Percentiles rank a stretch among this genome's conserved stretches.
These are phyloP conservation scores for Aphodius sticticus DNA, from an alignment of 2,888 invertebrate genomes.

Conservation along the genomic window DNA sequence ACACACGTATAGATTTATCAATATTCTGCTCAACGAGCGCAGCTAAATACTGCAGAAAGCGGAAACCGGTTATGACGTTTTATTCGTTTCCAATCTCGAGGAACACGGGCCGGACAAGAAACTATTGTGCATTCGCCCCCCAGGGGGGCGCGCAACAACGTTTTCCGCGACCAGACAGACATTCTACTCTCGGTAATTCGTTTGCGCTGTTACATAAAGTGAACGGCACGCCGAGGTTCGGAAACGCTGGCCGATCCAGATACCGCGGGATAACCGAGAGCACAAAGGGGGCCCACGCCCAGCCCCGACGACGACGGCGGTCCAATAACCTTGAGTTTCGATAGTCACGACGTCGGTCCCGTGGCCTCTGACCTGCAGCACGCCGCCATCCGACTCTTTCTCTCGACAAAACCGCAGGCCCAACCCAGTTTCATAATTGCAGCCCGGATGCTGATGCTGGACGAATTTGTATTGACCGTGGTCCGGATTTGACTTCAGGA, in stretches of 20 bases:
- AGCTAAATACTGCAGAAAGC: background rate
- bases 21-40: background rate
- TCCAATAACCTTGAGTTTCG: conserved; percentile 37
- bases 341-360: conserved; percentile 30
- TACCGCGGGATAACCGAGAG: conserved; percentile 14
- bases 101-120: background rate
- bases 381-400: conserved; percentile 13
- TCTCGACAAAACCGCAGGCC: conserved; percentile 8
- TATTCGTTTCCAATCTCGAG: background rate
- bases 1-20: background rate
- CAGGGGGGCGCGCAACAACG: background rate
- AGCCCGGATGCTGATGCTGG: conserved; percentile 5
- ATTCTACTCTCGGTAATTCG: background rate
- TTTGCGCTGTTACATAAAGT: conserved; percentile 17
- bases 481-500: conserved; percentile 6
- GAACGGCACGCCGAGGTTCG: background rate
- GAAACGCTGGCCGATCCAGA: conserved; percentile 17
- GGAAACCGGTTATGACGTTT: background rate
- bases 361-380: conserved; percentile 34
- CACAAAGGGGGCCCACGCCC: conserved; percentile 22
- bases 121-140: background rate
- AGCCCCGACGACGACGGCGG: conserved; percentile 1
- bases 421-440: background rate
- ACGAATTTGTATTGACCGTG: background rate
- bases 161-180: background rate